These are phyloP conservation scores for Lophotriccus pileatus DNA, from an alignment of 2,797 vertebrate genomes.

Conservation along the genomic window DNA sequence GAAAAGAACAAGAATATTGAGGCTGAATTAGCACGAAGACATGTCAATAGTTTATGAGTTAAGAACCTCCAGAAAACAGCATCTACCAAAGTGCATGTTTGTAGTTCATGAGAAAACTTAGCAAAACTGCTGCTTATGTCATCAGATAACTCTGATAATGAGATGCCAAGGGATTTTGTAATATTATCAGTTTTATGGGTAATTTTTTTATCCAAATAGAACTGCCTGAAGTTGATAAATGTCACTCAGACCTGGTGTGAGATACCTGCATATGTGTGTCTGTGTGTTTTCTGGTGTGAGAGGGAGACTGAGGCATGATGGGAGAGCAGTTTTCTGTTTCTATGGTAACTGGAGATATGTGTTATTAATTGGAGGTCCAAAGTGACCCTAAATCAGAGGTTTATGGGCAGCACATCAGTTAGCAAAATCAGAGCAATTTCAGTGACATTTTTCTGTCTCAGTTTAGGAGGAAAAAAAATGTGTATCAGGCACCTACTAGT, in stretches of 20 bases:
- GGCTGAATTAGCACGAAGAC: neutral
- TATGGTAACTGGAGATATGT: neutral
- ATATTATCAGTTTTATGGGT: neutral
- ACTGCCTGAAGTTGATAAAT: neutral
- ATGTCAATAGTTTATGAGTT: neutral
- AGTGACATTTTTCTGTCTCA: neutral
- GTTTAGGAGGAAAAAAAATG: neutral
- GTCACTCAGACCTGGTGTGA: neutral
- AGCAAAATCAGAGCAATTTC: neutral
- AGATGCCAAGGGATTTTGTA: neutral
- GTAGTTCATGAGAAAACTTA: neutral
- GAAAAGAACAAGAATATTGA: neutral
- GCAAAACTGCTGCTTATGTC: neutral
- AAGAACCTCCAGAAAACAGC: neutral
- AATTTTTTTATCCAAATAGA: neutral
- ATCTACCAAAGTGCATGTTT: neutral
- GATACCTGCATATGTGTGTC: accelerated
- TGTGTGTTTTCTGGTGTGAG: neutral
- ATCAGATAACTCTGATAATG: neutral
- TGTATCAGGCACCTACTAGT: neutral
- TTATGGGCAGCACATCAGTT: neutral
- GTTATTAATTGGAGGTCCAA: neutral
- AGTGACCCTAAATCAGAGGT: neutral
- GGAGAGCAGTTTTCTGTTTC: neutral
- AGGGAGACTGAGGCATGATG: neutral